Conservation (phyloP, 2,113 vertebrate genomes). For the Suricata suricatta region DNA sequence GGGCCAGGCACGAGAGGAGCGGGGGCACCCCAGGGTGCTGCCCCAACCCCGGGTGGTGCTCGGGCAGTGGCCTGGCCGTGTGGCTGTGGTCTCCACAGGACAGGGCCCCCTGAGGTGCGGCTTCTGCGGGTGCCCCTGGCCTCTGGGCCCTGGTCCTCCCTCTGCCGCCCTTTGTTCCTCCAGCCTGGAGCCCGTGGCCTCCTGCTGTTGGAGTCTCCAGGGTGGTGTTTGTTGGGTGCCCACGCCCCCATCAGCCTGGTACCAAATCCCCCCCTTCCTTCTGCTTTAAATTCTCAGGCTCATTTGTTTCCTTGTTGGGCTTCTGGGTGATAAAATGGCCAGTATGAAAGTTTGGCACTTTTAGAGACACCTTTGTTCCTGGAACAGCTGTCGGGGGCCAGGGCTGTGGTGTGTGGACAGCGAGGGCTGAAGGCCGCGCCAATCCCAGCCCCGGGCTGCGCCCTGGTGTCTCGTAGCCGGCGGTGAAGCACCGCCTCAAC, state of each 20-base stretch:
- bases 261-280: not conserved
- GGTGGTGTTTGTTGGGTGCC: not conserved
- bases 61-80: not conserved
- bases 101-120: not conserved
- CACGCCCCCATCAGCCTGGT: not conserved
- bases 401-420: not conserved
- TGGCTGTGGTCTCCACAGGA: not conserved
- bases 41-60: not conserved
- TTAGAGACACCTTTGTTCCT: not conserved
- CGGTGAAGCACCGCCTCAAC: not conserved
- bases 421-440: too few relatives aligned
- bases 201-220: not conserved
- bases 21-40: not conserved
- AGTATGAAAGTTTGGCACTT: not conserved
- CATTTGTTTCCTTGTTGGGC: not conserved
- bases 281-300: not conserved
- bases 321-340: not conserved
- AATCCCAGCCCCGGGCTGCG: not conserved
- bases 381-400: not conserved
- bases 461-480: too few relatives aligned
- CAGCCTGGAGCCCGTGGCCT: fast-evolving
- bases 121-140: not conserved
- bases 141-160: not conserved
- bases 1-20: not conserved
- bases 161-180: not conserved